Conservation (phyloP, 1,140 invertebrate species). For the Trichonephila inaurata region DNA sequence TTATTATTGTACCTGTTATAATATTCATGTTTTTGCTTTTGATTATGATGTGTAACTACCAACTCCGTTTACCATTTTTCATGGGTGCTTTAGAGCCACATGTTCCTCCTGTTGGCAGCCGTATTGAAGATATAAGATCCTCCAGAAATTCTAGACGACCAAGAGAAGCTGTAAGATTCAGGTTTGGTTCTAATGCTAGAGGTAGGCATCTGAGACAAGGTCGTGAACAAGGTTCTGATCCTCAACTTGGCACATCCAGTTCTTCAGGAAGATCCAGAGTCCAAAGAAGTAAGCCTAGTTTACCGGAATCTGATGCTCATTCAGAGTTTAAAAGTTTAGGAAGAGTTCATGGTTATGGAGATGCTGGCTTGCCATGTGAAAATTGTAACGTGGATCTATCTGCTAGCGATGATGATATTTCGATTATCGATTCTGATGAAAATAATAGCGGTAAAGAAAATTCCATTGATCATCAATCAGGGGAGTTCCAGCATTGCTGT, state of each 20-base stretch:
- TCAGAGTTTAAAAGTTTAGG: background rate
- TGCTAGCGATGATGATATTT: background rate
- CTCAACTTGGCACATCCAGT: background rate
- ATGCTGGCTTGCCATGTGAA: background rate
- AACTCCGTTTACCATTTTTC: conserved; percentile 41
- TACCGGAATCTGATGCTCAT: background rate
- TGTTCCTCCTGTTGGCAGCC: background rate
- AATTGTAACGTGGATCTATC: background rate
- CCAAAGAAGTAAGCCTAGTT: background rate
- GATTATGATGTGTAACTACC: conserved; percentile 35
- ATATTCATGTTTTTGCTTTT: conserved; percentile 35
- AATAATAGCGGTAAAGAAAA: background rate
- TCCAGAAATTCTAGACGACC: background rate
- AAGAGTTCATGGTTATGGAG: background rate
- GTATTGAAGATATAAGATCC: conserved; percentile 31
- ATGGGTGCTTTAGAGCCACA: conserved; percentile 45
- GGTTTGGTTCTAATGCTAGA: background rate
- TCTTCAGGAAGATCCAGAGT: background rate
- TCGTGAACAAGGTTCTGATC: background rate
- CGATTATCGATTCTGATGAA: background rate
- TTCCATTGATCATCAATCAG: background rate
- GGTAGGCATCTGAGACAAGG: too few species aligned
- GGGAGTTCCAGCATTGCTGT: background rate
- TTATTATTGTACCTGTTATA: background rate
- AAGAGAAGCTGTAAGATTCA: background rate